A percentile compares a stretch with the other conserved stretches of the same genome.
phyloP scores from a whole-genome alignment of 2,113 vertebrate genomes.

The Glaucidium brasilianum region DNA sequence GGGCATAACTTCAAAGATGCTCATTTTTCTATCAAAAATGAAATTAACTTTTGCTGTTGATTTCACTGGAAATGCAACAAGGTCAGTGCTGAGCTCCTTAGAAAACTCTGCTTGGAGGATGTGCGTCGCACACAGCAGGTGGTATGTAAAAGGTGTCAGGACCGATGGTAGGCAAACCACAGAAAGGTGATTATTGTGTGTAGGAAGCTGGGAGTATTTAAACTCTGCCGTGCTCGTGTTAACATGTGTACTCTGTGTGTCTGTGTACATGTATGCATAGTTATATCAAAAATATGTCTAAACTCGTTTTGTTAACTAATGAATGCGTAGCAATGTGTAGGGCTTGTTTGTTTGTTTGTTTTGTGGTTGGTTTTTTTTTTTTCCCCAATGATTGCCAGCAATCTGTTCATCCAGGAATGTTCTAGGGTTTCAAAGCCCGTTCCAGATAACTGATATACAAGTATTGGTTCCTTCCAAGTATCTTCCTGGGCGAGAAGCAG shows the following conservation, averaged over 20 bases:
- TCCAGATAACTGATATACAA: background rate
- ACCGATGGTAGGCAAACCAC: background rate
- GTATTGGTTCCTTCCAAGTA: background rate
- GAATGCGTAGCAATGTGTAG: background rate
- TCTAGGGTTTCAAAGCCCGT: background rate
- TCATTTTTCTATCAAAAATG: conserved; percentile 33
- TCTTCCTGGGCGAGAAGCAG: background rate
- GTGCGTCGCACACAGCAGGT: background rate
- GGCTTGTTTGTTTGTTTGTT: background rate
- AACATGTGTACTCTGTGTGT: background rate
- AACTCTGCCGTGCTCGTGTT: background rate
- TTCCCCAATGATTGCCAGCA: background rate
- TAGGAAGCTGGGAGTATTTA: background rate
- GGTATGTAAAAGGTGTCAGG: background rate
- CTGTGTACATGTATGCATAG: background rate
- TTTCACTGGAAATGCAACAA: background rate
- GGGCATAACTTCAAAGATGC: background rate
- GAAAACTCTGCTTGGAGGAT: background rate
- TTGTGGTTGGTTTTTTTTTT: background rate
- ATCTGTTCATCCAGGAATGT: background rate
- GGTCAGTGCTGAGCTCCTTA: background rate
- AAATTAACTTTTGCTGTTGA: background rate
- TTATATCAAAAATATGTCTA: background rate
- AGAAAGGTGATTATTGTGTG: rapidly evolving
- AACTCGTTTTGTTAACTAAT: background rate